A percentile compares a stretch with the other conserved stretches of the same genome.
Conservation (phyloP, 2,888 invertebrate genomes). For the Eupithecia subfuscata region DNA sequence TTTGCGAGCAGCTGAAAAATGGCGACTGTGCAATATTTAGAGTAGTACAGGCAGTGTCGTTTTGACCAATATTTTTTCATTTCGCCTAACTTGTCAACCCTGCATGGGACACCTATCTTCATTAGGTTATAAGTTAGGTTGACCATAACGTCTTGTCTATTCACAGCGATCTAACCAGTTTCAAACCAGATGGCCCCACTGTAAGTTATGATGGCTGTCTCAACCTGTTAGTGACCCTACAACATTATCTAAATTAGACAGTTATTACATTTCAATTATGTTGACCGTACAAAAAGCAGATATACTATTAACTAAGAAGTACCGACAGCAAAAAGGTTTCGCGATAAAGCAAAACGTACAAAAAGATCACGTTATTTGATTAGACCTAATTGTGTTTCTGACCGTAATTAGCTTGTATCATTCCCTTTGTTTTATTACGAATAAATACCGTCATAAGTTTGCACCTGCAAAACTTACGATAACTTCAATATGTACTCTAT, state of each 20-base stretch:
- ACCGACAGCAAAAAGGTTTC: slow-evolving; percentile 58
- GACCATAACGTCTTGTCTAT: not conserved
- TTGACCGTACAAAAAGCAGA: slow-evolving; percentile 48
- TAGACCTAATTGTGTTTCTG: slow-evolving; percentile 81
- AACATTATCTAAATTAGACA: slow-evolving; percentile 42
- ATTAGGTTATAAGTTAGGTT: not conserved
- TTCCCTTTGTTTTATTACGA: slow-evolving; percentile 80
- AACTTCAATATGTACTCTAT: slow-evolving; percentile 54
- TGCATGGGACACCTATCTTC: not conserved
- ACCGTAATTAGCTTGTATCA: slow-evolving; percentile 80
- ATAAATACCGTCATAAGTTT: slow-evolving; percentile 53
- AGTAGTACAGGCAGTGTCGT: not conserved
- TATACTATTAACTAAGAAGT: slow-evolving; percentile 53
- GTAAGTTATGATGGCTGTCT: slow-evolving; percentile 27
- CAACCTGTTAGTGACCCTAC: slow-evolving; percentile 19
- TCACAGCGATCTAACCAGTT: not conserved
- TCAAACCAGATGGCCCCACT: not conserved
- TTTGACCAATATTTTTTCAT: not conserved
- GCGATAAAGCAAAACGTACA: slow-evolving; percentile 65
- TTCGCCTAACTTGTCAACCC: not conserved
- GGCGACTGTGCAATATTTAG: not conserved
- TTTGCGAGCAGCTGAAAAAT: not conserved
- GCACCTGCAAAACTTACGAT: slow-evolving; percentile 29
- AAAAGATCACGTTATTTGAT: slow-evolving; percentile 81
- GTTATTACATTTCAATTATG: slow-evolving; percentile 55